Evolutionary conservation across 2,113 vertebrate genomes (phyloP).

Genomic region (Stigmatopora nigra): DNA sequence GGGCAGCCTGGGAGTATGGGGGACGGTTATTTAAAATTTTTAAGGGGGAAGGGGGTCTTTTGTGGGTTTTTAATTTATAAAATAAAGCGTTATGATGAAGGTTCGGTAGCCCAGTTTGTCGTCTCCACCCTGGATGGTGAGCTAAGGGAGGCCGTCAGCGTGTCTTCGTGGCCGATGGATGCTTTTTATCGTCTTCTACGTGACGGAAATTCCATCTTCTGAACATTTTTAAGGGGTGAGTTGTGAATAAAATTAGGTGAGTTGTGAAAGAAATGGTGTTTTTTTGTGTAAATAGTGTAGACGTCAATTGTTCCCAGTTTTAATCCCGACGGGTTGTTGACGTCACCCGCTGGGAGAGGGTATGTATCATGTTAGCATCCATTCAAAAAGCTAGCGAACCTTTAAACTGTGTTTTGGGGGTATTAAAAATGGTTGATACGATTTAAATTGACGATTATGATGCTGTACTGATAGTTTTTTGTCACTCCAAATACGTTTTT

Average conservation of each 20-base stretch:
- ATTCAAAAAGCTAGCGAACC: background rate
- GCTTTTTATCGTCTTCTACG: background rate
- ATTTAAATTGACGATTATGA: no score
- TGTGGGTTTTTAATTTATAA: slow-evolving; percentile 28
- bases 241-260: background rate
- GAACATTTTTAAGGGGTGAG: background rate
- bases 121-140: slow-evolving; percentile 49
- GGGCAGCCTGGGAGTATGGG: slow-evolving; percentile 21
- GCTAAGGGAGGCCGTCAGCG: slow-evolving; percentile 30
- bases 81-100: slow-evolving; percentile 6
- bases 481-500: no score
- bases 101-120: background rate
- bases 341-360: slow-evolving; percentile 25
- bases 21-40: slow-evolving; percentile 50
- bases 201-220: background rate
- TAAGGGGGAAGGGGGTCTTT: slow-evolving; percentile 43
- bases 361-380: slow-evolving; percentile 5
- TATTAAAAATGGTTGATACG: no score
- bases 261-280: background rate
- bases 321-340: slow-evolving; percentile 49
- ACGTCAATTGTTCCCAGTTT: background rate
- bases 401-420: background rate
- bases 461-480: no score
- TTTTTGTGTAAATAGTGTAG: background rate
- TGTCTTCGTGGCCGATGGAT: slow-evolving; percentile 44